Base-by-base conservation (phyloP, 2,888 invertebrate genomes). In the Cerastoderma edule region DNA sequence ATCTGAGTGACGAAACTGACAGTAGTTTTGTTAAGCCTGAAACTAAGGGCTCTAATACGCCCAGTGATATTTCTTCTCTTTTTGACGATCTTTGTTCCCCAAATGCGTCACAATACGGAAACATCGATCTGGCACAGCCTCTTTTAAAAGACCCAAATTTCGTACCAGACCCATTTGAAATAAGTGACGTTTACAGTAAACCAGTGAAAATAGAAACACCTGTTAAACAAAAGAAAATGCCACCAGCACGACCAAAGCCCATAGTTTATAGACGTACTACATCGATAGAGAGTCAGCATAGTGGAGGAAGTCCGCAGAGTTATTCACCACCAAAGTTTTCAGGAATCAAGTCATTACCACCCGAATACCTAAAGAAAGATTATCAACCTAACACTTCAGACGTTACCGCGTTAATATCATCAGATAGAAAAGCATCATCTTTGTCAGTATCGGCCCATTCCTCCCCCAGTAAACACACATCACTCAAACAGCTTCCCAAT, bases 131-230 rank as follows among this genome's bases (percentile, higher is more conserved):
- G 3, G 87, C 89, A n/a, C 84, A 83, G 53, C 89, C 89, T 0
- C 69, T 90, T 1, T 67, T 90, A 8, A 75, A 73, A 32, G 84
- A 86, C 50, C 53, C 71, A 19, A 67, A 77, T 4, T 74, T 80
- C 0, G 78, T 74, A 13, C 64, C 76, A 5, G 89, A 90, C 67
- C 90, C 90, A 5, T 90, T 90, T 83, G 88, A 88, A 69, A 75
- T 89, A 30, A 83, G 79, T 33, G 44, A 83, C 13, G 50, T 67
- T 28, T 75, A 73, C 44, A 60, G 28, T 27, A 78, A 64, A 54
- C 39, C 80, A 33, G 66, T 64, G 22, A 75, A 75, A 65, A 44
- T 27, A 16, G 75, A 75, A 16, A 33, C 35, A 2, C 64, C 68
- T n/a, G 30, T 28, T 1, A 75, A 69, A 67, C 19, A 30, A n/a